phyloP scores from a whole-genome alignment of 2,113 vertebrate genomes.

The Lampris incognitus region DNA sequence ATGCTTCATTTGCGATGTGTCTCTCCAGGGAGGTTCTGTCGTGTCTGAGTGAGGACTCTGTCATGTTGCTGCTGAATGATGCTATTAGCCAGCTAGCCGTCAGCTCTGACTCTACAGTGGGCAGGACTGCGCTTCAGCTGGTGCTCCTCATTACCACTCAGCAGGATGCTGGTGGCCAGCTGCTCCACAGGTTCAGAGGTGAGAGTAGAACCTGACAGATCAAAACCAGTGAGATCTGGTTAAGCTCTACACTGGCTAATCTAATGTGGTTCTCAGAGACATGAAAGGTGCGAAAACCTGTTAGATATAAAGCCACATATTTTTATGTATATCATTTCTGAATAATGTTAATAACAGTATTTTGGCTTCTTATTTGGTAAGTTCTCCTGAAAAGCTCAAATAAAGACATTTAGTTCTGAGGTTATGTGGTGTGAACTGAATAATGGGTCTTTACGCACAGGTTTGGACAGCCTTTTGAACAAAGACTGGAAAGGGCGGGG shows the following conservation, averaged over 20 bases:
- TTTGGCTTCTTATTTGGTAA: too few relatives aligned
- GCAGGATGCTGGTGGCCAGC: conserved; percentile 76
- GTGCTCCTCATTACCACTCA: conserved; percentile 83
- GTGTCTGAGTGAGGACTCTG: conserved; percentile 74
- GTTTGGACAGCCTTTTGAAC: conserved; percentile 85
- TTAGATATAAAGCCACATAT: too few relatives aligned
- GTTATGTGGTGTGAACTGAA: conserved; percentile 14
- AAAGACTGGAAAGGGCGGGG: conserved; percentile 91
- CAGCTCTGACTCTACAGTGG: conserved; percentile 84
- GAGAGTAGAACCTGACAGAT: conserved; percentile 46
- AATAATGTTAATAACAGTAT: too few relatives aligned
- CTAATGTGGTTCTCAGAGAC: too few relatives aligned
- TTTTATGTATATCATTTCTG: too few relatives aligned
- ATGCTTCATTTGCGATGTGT: background rate
- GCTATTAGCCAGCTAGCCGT: conserved; percentile 89
- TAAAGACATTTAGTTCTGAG: background rate
- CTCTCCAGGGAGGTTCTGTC: conserved; percentile 82
- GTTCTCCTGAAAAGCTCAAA: too few relatives aligned
- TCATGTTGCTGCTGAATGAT: conserved; percentile 89
- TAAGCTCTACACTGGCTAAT: too few relatives aligned
- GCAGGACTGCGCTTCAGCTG: conserved; percentile 84
- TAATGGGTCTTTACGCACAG: conserved; percentile 68
- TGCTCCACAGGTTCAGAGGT: conserved; percentile 90
- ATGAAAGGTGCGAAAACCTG: too few relatives aligned
- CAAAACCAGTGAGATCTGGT: background rate